Evolutionary conservation across 2,113 vertebrate species (phyloP).

Genomic region (Myiozetetes cayanensis): DNA sequence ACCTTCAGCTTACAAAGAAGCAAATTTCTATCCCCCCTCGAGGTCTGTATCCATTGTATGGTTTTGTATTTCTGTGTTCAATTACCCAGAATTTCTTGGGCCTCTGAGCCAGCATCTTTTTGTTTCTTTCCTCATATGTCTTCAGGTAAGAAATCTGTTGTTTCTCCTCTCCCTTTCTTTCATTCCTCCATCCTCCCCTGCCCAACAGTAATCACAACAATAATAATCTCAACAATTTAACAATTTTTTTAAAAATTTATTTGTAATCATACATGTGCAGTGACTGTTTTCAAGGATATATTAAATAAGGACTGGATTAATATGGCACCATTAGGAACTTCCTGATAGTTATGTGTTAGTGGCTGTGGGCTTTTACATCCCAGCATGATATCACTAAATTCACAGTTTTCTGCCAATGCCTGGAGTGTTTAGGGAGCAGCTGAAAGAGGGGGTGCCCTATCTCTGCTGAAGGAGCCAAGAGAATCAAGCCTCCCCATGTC

Average conservation of each 20-base stretch:
- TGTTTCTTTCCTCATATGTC: background rate
- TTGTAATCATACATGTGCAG: background rate
- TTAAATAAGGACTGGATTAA: background rate
- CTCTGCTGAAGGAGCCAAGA: background rate
- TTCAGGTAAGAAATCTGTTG: background rate
- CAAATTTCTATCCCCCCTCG: background rate
- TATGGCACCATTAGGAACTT: background rate
- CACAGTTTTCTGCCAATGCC: background rate
- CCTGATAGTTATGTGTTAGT: background rate
- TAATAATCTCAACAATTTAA: background rate
- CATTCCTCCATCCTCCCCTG: background rate
- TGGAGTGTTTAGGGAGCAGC: background rate
- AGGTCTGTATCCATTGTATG: fast-evolving
- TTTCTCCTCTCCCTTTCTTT: background rate
- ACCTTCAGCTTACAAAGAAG: background rate
- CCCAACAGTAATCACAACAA: background rate
- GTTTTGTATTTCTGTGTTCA: background rate
- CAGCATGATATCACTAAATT: background rate
- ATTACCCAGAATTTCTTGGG: background rate
- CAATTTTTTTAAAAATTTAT: background rate
- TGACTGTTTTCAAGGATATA: background rate
- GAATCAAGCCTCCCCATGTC: background rate
- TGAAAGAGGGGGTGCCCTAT: background rate
- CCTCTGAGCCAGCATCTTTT: background rate
- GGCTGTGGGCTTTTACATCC: background rate